Evolutionary conservation across 2,888 invertebrate genomes (phyloP).

Genomic region (Carpatolechia fugitivella): DNA sequence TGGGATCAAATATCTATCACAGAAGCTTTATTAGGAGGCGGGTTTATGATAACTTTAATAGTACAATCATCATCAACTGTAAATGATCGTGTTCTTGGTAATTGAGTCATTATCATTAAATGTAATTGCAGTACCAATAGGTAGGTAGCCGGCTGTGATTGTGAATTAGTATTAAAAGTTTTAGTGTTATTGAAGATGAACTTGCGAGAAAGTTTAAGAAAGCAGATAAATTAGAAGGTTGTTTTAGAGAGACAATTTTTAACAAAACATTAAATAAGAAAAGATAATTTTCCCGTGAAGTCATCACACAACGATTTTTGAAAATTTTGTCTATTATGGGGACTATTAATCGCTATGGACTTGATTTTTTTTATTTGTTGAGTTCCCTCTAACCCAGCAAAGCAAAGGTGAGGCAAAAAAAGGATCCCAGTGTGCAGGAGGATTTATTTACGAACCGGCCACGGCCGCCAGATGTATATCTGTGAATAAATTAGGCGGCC

Average conservation of each 20-base stretch:
- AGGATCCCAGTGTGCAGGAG: slow-evolving; percentile 22
- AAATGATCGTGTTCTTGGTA: not conserved
- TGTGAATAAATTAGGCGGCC: slow-evolving; percentile 52
- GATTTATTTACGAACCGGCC: slow-evolving; percentile 44
- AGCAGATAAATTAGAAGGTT: no score
- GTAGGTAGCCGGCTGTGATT: not conserved
- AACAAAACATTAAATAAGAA: no score
- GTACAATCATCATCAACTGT: not conserved
- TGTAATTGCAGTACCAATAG: not conserved
- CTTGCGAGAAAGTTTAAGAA: no score
- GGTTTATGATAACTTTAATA: slow-evolving; percentile 7
- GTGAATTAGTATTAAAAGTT: not conserved
- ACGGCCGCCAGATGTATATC: slow-evolving; percentile 51
- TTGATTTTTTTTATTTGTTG: no score
- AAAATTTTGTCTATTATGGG: no score
- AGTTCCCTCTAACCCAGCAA: no score
- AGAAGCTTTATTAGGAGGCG: not conserved
- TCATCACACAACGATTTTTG: no score
- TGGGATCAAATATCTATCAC: not conserved
- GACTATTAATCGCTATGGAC: no score
- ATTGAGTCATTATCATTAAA: slow-evolving; percentile 5
- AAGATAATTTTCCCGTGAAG: no score
- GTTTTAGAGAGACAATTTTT: no score
- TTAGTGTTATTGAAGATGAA: not conserved
- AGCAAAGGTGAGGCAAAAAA: slow-evolving; percentile 1